phyloP scores from a whole-genome alignment of 2,888 invertebrate species.

The Teleogryllus oceanicus region DNA sequence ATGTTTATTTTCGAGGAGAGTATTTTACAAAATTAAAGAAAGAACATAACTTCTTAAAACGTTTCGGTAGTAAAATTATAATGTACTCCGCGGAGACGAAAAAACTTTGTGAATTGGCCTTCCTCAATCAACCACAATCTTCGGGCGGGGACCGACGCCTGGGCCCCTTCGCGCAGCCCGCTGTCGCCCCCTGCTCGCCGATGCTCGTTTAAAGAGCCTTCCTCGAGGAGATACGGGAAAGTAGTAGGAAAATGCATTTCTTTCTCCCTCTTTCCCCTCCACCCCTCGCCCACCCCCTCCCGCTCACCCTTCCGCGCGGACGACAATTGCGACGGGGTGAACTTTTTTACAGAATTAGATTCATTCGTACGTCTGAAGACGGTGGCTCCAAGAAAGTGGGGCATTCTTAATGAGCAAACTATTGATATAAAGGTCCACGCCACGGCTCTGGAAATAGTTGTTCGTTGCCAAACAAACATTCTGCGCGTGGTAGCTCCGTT shows the following conservation, averaged over 20 bases:
- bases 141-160: not conserved
- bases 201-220: not conserved
- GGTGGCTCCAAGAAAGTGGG: too few relatives aligned
- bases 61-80: conserved; percentile 6
- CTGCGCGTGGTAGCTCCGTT: too few relatives aligned
- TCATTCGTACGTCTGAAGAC: too few relatives aligned
- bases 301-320: too few relatives aligned
- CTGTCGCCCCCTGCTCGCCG: not conserved
- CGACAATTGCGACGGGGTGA: too few relatives aligned
- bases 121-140: conserved; percentile 18
- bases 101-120: not conserved
- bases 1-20: conserved; percentile 7
- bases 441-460: too few relatives aligned
- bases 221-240: not conserved
- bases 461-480: too few relatives aligned
- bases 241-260: not conserved
- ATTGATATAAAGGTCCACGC: too few relatives aligned
- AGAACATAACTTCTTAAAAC: conserved; percentile 12
- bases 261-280: not conserved
- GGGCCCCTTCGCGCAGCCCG: not conserved
- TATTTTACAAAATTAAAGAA: conserved; percentile 7
- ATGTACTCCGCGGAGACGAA: conserved; percentile 7
- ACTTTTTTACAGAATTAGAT: too few relatives aligned
- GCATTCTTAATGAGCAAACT: too few relatives aligned
- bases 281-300: too few relatives aligned